Evolutionary conservation across 2,113 vertebrate species (phyloP).

Genomic region (Cairina moschata): DNA sequence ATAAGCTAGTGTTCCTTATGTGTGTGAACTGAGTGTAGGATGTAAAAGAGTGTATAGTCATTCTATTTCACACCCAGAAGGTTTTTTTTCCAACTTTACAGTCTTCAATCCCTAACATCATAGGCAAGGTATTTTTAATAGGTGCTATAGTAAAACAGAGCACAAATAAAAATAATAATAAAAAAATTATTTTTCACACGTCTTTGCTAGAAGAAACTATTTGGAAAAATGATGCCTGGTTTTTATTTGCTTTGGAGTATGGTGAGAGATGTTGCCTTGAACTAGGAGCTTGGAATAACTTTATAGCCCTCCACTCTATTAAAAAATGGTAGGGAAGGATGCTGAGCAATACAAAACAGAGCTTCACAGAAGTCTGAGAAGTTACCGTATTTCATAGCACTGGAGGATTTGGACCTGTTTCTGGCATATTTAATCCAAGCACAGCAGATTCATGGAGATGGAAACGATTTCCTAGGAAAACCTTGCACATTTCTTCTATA

Average conservation of each 20-base stretch:
- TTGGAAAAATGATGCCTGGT: neutral
- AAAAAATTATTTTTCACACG: neutral
- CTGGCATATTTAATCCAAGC: neutral
- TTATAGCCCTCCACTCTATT: neutral
- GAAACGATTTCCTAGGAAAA: neutral
- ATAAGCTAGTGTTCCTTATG: neutral
- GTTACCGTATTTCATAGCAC: neutral
- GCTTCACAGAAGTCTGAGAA: neutral
- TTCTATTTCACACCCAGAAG: neutral
- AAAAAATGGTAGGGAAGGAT: neutral
- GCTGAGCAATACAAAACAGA: neutral
- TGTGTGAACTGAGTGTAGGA: neutral
- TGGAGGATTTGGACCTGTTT: neutral
- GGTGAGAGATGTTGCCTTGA: neutral
- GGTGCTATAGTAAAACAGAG: neutral
- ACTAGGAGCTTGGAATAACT: neutral
- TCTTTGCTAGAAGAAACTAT: neutral
- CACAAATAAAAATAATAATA: neutral
- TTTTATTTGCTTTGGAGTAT: conserved; percentile 35
- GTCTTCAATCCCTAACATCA: neutral
- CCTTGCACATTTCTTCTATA: neutral
- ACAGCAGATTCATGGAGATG: neutral
- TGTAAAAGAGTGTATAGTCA: neutral
- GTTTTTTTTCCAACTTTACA: neutral
- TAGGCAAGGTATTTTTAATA: conserved; percentile 21